Percentiles rank a stretch among this genome's conserved stretches.
Conservation (phyloP, 37 sponge, comb jelly and placozoan genomes). For the Dysidea cf. avara region DNA sequence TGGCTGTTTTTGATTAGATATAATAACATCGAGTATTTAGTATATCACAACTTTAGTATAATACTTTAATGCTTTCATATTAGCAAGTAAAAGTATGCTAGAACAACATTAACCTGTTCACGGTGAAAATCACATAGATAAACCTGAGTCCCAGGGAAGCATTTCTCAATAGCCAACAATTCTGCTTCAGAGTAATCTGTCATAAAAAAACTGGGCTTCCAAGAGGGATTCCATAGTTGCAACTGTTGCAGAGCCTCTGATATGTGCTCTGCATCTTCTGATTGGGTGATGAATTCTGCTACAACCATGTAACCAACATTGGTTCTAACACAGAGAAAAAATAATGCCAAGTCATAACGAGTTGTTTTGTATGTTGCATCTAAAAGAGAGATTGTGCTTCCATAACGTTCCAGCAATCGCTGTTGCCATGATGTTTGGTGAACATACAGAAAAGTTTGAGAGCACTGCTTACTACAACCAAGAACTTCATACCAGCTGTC, state of each 20-base stretch:
- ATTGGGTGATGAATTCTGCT: slow-evolving; percentile 35
- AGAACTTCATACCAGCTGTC: too few relatives aligned
- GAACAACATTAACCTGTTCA: neutral
- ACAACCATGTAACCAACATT: slow-evolving; percentile 47
- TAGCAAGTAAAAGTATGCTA: too few relatives aligned
- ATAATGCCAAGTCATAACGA: slow-evolving; percentile 41
- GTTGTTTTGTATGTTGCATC: slow-evolving; percentile 57
- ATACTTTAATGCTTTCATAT: too few relatives aligned
- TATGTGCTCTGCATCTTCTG: too few relatives aligned
- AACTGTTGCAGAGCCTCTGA: too few relatives aligned
- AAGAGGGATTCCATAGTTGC: slow-evolving; percentile 14
- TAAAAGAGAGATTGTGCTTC: slow-evolving; percentile 31
- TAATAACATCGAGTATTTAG: too few relatives aligned
- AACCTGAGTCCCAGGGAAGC: slow-evolving; percentile 1
- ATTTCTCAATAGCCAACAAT: slow-evolving; percentile 7
- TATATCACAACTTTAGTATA: too few relatives aligned
- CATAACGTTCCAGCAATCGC: slow-evolving; percentile 35
- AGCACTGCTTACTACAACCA: too few relatives aligned
- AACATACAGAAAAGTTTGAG: slow-evolving; percentile 14
- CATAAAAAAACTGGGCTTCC: slow-evolving; percentile 42
- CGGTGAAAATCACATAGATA: slow-evolving; percentile 47
- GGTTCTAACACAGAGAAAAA: slow-evolving; percentile 41
- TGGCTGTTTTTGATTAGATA: too few relatives aligned
- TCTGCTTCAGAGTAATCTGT: slow-evolving; percentile 44
- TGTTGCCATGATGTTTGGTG: slow-evolving; percentile 54